phyloP scores from a whole-genome alignment of 2,797 vertebrate genomes.

The Australoheros facetus region DNA sequence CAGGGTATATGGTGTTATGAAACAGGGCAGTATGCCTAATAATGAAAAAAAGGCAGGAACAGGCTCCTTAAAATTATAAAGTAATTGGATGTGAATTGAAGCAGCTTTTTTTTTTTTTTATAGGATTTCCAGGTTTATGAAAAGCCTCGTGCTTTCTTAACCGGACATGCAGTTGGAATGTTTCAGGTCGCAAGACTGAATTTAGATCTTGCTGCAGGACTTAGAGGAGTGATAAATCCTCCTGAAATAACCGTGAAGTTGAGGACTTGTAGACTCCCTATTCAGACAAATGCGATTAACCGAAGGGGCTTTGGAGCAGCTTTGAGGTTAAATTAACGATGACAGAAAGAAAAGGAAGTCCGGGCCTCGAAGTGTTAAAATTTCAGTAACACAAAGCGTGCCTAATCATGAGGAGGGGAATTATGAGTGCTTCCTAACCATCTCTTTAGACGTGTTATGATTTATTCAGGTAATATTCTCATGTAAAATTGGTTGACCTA shows the following conservation, averaged over 20 bases:
- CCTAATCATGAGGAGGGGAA: neutral
- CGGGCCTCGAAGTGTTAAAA: neutral
- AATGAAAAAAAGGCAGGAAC: neutral
- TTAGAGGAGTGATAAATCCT: slow-evolving; percentile 71
- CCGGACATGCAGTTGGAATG: neutral
- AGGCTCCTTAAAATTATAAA: neutral
- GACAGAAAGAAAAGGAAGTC: slow-evolving; percentile 43
- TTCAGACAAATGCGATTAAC: slow-evolving; percentile 83
- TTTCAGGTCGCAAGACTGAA: slow-evolving; percentile 23
- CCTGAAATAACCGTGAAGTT: slow-evolving; percentile 81
- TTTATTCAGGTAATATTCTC: neutral
- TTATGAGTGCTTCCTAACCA: neutral
- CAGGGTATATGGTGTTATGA: neutral
- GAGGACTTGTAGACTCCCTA: slow-evolving; percentile 68
- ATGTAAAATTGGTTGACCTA: neutral
- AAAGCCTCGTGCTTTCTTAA: neutral
- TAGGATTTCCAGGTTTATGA: neutral
- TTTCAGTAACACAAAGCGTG: neutral
- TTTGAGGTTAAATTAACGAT: slow-evolving; percentile 60
- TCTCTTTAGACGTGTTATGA: neutral
- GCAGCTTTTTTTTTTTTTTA: neutral
- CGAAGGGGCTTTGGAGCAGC: slow-evolving; percentile 68
- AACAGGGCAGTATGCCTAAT: neutral
- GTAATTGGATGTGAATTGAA: neutral
- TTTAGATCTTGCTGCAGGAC: slow-evolving; percentile 38